phyloP scores from a whole-genome alignment of 2,113 vertebrate genomes.

The Crotalus horridus region DNA sequence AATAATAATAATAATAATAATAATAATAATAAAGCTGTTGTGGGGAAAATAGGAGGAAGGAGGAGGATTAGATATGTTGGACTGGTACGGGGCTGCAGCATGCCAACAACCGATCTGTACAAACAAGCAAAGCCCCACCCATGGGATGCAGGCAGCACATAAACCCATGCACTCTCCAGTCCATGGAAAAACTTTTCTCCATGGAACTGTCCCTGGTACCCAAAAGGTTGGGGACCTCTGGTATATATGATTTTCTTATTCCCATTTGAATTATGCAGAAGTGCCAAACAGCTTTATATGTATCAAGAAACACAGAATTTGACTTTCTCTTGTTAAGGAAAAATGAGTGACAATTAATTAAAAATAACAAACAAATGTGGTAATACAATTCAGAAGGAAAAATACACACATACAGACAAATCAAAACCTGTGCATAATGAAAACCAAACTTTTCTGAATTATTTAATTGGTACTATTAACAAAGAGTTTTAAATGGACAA shows the following conservation, averaged over 20 bases:
- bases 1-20: too few relatives aligned
- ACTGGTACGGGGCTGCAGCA: too few relatives aligned
- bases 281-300: neutral
- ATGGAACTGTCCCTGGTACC: too few relatives aligned
- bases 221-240: too few relatives aligned
- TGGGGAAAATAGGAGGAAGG: neutral
- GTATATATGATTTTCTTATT: neutral
- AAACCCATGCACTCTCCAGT: too few relatives aligned
- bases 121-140: too few relatives aligned
- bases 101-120: too few relatives aligned
- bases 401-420: neutral
- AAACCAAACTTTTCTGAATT: neutral
- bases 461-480: neutral
- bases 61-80: neutral
- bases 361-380: neutral
- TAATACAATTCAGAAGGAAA: neutral
- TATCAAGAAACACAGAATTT: neutral
- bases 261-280: neutral
- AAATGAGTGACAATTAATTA: neutral
- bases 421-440: neutral
- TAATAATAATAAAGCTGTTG: too few relatives aligned
- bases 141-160: too few relatives aligned
- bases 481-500: neutral
- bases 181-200: too few relatives aligned
- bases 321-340: neutral